Conservation (phyloP, 2,113 vertebrate genomes). For the Phyllopteryx taeniolatus region DNA sequence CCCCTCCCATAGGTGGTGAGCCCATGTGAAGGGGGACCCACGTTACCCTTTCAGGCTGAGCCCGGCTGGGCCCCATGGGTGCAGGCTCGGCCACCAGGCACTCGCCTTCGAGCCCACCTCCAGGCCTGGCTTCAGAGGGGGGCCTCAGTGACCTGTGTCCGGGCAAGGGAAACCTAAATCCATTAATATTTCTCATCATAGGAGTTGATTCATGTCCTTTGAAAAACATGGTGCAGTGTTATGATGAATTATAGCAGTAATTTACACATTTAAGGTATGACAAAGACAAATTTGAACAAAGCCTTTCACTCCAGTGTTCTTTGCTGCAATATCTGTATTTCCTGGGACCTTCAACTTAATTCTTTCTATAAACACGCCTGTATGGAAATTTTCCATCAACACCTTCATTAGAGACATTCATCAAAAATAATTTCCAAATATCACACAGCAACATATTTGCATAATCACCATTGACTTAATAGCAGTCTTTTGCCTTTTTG, state of each 20-base stretch:
- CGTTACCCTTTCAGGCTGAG: no score
- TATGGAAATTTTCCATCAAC: constrained; percentile 29
- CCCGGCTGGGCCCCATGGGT: no score
- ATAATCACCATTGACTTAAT: constrained; percentile 46
- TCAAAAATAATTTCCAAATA: constrained; percentile 50
- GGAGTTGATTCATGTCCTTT: no score
- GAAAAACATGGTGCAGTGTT: no score
- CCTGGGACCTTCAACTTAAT: background rate
- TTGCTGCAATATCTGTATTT: background rate
- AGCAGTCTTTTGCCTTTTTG: constrained; percentile 1
- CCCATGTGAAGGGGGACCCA: no score
- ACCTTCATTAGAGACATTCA: constrained; percentile 38
- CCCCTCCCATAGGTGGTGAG: no score
- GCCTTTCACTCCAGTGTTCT: background rate
- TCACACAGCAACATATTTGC: constrained; percentile 51
- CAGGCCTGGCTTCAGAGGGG: no score
- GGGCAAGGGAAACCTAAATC: no score
- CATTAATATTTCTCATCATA: no score
- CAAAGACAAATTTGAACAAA: background rate
- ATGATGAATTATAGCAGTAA: background rate
- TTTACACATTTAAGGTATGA: background rate
- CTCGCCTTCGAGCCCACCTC: no score
- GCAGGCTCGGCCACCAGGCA: no score
- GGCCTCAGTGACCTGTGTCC: no score
- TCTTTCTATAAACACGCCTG: constrained; percentile 5